Evolutionary conservation across 2,888 invertebrate species (phyloP).

Genomic region (Cantharis lateralis): DNA sequence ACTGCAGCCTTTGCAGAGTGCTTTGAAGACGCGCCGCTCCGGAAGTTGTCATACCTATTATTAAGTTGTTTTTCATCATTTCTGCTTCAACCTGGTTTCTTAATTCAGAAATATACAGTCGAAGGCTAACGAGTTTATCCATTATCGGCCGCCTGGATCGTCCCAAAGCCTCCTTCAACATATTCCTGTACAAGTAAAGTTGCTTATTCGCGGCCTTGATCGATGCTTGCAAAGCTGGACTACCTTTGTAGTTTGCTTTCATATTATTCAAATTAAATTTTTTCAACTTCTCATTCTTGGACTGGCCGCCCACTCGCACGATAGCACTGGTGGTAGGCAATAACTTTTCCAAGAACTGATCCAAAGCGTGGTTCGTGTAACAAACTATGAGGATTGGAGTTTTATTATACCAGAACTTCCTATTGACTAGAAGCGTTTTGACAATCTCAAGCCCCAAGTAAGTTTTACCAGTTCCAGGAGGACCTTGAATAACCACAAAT

Average conservation of each 20-base stretch:
- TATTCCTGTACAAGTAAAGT: too few species aligned
- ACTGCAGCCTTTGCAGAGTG: conserved; percentile 63
- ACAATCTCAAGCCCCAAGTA: conserved; percentile 78
- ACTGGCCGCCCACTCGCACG: conserved; percentile 72
- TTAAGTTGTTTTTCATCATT: conserved; percentile 59
- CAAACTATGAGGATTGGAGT: too few species aligned
- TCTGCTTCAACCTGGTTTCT: conserved; percentile 63
- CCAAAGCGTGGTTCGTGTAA: conserved; percentile 45
- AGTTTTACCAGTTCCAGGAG: conserved; percentile 91
- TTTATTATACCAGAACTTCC: conserved; percentile 51
- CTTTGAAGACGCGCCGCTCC: conserved; percentile 71
- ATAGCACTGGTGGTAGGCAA: conserved; percentile 63
- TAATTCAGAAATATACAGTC: conserved; percentile 3
- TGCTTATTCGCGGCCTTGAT: too few species aligned
- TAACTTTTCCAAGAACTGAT: conserved; percentile 80
- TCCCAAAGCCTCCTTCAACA: too few species aligned
- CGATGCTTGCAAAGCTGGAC: too few species aligned
- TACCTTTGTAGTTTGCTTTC: too few species aligned
- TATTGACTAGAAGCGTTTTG: conserved; percentile 67
- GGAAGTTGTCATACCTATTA: conserved; percentile 79
- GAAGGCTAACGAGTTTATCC: too few species aligned
- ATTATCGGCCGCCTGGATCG: too few species aligned
- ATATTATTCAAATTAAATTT: conserved; percentile 58
- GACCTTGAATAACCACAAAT: conserved; percentile 82
- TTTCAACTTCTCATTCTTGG: conserved; percentile 63